phyloP scores from a whole-genome alignment of 1,140 invertebrate genomes.

The Heliconius hewitsoni region DNA sequence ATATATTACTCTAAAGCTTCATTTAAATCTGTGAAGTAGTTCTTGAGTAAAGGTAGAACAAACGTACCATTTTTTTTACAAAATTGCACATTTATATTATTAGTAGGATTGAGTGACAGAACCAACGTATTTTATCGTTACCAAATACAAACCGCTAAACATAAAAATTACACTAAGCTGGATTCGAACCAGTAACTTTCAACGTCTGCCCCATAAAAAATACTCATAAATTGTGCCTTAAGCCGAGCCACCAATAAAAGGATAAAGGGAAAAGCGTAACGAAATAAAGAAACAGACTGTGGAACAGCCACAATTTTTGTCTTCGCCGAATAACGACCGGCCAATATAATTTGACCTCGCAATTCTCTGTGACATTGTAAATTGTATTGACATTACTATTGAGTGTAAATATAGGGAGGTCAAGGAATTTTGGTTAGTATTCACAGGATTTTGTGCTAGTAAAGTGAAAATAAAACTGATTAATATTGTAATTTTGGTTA shows the following conservation, averaged over 20 bases:
- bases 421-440: conserved; percentile 29
- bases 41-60: too few relatives aligned
- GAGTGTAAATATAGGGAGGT: conserved; percentile 38
- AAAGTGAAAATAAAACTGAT: conserved; percentile 67
- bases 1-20: too few relatives aligned
- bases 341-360: conserved; percentile 48
- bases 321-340: conserved; percentile 53
- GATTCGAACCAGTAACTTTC: background rate
- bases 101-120: too few relatives aligned
- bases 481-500: conserved; percentile 12
- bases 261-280: conserved; percentile 58
- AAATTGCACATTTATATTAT: too few relatives aligned
- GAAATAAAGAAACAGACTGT: conserved; percentile 69
- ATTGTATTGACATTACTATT: conserved; percentile 38
- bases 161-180: background rate
- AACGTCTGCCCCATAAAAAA: background rate
- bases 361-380: conserved; percentile 20
- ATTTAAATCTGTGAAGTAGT: too few relatives aligned
- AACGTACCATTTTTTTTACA: too few relatives aligned
- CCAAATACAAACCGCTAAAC: too few relatives aligned
- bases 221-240: conserved; percentile 66
- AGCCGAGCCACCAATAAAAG: conserved; percentile 64
- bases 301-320: conserved; percentile 68
- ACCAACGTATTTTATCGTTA: too few relatives aligned
- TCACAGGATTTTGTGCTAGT: conserved; percentile 52